Evolutionary conservation across 2,888 invertebrate genomes (phyloP).

Genomic region (Homarus gammarus): DNA sequence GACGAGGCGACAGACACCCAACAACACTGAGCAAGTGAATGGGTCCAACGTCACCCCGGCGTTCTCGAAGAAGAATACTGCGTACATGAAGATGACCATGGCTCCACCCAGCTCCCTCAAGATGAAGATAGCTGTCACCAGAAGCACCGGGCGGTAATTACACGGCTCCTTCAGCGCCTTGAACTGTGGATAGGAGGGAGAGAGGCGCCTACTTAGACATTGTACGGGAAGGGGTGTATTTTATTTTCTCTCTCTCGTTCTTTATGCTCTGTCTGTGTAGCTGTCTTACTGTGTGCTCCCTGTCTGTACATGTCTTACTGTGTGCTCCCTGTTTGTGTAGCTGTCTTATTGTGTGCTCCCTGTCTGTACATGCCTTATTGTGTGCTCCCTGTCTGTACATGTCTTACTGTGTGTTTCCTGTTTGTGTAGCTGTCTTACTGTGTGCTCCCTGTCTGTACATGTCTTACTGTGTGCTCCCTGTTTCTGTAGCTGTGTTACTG

Average conservation of each 20-base stretch:
- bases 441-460: neutral
- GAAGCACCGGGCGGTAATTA: slow-evolving; percentile 78
- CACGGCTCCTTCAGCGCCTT: slow-evolving; percentile 78
- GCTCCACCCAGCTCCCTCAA: slow-evolving; percentile 80
- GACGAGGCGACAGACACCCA: slow-evolving; percentile 78
- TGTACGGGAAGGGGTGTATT: neutral
- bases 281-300: no score
- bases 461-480: neutral
- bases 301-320: no score
- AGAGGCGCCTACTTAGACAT: neutral
- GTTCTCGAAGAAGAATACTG: slow-evolving; percentile 79
- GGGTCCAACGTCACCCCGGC: slow-evolving; percentile 78
- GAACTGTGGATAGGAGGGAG: slow-evolving; percentile 76
- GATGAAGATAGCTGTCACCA: slow-evolving; percentile 78
- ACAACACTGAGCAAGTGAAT: slow-evolving; percentile 78
- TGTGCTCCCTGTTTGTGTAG: no score
- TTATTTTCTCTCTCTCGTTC: no score
- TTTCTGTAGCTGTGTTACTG: neutral
- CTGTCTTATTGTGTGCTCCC: no score
- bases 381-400: no score
- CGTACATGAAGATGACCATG: slow-evolving; percentile 80
- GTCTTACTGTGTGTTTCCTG: neutral
- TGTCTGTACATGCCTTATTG: no score
- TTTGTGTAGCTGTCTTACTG: no score
- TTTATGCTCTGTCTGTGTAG: no score